Conservation (phyloP, 2,888 invertebrate species). For the Blastobasis adustella region DNA sequence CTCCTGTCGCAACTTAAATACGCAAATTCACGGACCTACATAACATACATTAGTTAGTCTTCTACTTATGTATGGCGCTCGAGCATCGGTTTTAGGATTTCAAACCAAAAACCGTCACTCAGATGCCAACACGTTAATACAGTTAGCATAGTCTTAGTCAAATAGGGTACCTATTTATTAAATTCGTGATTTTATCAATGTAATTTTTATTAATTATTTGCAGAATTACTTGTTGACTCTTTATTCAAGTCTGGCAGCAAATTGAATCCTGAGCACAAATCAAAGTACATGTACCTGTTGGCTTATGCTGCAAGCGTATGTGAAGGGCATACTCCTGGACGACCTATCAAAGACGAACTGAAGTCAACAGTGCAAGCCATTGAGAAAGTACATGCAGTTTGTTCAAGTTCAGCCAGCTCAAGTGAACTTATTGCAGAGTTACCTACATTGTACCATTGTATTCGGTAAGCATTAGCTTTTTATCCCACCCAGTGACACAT, state of each 20-base stretch:
- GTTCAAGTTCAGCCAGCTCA: constrained; percentile 92
- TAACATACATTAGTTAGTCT: too few species aligned
- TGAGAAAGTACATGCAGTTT: constrained; percentile 93
- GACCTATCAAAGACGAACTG: constrained; percentile 91
- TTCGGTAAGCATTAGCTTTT: constrained; percentile 74
- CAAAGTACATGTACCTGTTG: constrained; percentile 95
- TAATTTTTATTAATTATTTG: constrained; percentile 12
- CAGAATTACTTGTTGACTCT: constrained; percentile 92
- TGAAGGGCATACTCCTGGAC: constrained; percentile 79
- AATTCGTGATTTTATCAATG: too few species aligned
- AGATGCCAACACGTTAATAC: too few species aligned
- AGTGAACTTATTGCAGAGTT: constrained; percentile 95
- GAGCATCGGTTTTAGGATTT: too few species aligned
- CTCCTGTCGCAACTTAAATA: too few species aligned
- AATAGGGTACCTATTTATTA: too few species aligned
- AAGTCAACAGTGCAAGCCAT: constrained; percentile 93
- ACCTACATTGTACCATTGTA: constrained; percentile 91
- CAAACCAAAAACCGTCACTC: too few species aligned
- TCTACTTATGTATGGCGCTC: too few species aligned
- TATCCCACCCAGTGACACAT: too few species aligned
- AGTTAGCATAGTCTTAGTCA: too few species aligned
- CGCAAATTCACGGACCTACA: too few species aligned
- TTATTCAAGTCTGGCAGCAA: constrained; percentile 96
- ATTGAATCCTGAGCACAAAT: constrained; percentile 96
- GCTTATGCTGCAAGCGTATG: constrained; percentile 97